Percentiles rank a stretch among this genome's conserved stretches.
Evolutionary conservation across 2,888 invertebrate species (phyloP).

Genomic region (Rhagonycha fulva): DNA sequence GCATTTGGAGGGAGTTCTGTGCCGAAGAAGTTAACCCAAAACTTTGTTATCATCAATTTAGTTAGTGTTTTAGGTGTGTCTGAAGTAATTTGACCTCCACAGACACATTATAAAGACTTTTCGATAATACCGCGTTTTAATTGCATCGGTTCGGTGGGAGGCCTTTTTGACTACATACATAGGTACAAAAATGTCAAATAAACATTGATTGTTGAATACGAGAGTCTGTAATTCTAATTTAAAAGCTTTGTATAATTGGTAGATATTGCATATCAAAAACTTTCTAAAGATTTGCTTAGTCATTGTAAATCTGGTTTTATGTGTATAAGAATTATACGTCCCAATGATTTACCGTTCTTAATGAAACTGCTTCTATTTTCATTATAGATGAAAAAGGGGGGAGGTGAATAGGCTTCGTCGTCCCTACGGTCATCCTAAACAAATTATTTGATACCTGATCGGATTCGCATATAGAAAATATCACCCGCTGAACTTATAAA

Average conservation of each 20-base stretch:
- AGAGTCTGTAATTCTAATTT: slow-evolving; percentile 22
- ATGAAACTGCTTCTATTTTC: slow-evolving; percentile 38
- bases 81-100: not conserved
- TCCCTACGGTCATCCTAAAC: slow-evolving; percentile 28
- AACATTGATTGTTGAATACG: not conserved
- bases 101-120: not conserved
- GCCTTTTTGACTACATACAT: not conserved
- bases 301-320: slow-evolving; percentile 39
- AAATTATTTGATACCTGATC: slow-evolving; percentile 32
- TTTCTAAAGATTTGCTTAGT: slow-evolving; percentile 39
- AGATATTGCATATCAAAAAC: slow-evolving; percentile 40
- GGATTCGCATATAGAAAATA: slow-evolving; percentile 18
- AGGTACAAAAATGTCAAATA: not conserved
- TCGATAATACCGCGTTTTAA: not conserved
- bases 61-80: not conserved
- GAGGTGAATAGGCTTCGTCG: slow-evolving; percentile 23
- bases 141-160: not conserved
- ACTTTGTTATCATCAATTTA: not conserved
- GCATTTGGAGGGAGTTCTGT: not conserved
- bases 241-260: slow-evolving; percentile 40
- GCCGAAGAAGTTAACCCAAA: not conserved
- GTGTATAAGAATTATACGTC: slow-evolving; percentile 12
- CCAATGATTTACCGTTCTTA: slow-evolving; percentile 39
- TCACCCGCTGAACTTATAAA: slow-evolving; percentile 5
- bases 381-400: slow-evolving; percentile 28